phyloP scores from a whole-genome alignment of 2,888 invertebrate genomes.

The Schizotus pectinicornis region DNA sequence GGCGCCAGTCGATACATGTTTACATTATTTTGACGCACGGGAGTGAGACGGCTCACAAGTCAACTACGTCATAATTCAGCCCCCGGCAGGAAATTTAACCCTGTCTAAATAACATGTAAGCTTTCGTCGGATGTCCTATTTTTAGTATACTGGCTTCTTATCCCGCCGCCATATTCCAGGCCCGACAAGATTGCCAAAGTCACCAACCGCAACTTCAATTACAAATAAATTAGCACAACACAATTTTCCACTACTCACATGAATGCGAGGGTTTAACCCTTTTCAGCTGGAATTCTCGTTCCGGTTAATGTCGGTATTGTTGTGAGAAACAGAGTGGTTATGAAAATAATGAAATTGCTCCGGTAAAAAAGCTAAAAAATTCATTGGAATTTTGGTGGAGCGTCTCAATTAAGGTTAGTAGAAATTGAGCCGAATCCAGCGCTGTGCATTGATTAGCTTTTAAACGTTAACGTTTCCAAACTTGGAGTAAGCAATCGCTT shows the following conservation, averaged over 20 bases:
- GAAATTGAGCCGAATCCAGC: too few relatives aligned
- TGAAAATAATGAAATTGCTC: neutral
- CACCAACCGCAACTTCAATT: neutral
- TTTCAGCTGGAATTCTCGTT: too few relatives aligned
- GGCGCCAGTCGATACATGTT: conserved; percentile 31
- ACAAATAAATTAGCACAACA: conserved; percentile 1
- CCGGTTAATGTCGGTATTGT: neutral
- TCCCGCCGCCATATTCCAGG: neutral
- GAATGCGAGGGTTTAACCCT: too few relatives aligned
- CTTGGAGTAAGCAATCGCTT: neutral
- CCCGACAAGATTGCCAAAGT: neutral
- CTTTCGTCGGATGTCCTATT: conserved; percentile 18
- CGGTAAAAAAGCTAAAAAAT: too few relatives aligned
- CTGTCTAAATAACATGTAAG: conserved; percentile 25
- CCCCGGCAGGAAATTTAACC: conserved; percentile 28
- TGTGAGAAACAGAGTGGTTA: neutral
- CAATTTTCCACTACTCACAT: too few relatives aligned
- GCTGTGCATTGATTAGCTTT: too few relatives aligned
- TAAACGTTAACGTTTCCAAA: too few relatives aligned
- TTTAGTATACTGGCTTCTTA: conserved; percentile 10
- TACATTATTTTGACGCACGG: conserved; percentile 31
- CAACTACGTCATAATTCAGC: conserved; percentile 31
- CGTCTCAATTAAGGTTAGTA: too few relatives aligned
- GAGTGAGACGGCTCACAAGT: conserved; percentile 29
- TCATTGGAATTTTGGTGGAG: too few relatives aligned